phyloP scores from a whole-genome alignment of 2,797 vertebrate genomes.

The Pteropus rufus region DNA sequence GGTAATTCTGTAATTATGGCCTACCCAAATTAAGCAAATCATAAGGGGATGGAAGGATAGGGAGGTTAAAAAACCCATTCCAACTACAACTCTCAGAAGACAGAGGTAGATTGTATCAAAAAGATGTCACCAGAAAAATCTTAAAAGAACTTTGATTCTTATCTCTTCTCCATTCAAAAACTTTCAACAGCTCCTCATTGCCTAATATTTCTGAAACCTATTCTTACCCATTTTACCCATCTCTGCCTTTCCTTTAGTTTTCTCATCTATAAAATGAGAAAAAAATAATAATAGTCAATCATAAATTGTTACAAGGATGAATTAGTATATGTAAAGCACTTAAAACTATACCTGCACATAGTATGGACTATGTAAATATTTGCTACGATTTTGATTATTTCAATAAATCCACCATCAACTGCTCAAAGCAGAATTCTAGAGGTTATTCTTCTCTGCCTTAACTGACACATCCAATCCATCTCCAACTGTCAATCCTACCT shows the following conservation, averaged over 20 bases:
- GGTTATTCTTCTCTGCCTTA: background rate
- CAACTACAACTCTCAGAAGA: background rate
- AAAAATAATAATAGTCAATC: background rate
- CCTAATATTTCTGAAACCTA: background rate
- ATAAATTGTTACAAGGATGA: background rate
- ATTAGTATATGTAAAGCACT: background rate
- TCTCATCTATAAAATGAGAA: background rate
- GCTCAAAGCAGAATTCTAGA: background rate
- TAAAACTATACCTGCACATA: background rate
- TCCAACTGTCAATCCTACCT: background rate
- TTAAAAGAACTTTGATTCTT: background rate
- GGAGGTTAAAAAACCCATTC: background rate
- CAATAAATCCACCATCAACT: background rate
- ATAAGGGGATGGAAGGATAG: background rate
- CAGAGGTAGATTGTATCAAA: background rate
- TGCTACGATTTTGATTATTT: background rate
- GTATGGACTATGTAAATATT: background rate
- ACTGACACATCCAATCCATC: background rate
- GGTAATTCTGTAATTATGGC: background rate
- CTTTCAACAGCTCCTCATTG: background rate
- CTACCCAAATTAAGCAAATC: background rate
- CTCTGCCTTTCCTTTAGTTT: conserved; percentile 7
- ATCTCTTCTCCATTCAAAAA: background rate
- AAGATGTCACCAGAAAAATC: background rate
- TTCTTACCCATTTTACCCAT: background rate